Conservation (phyloP, 2,888 invertebrate genomes). For the Tinea trinotella region DNA sequence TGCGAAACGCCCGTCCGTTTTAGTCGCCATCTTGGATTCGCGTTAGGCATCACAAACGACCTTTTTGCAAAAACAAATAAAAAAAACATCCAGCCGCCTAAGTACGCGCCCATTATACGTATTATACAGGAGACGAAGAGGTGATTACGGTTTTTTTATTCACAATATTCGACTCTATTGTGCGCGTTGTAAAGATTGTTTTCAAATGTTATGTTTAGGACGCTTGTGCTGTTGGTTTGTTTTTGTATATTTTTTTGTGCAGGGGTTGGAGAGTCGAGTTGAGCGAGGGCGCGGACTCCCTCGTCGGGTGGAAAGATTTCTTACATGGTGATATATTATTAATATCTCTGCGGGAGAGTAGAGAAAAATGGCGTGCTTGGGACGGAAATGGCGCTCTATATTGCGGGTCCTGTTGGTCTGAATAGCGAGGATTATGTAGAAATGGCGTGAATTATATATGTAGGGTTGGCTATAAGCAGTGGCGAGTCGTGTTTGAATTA, state of each 20-base stretch:
- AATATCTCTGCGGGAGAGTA: slow-evolving; percentile 49
- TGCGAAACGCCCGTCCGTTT: slow-evolving; percentile 7
- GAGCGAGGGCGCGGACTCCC: slow-evolving; percentile 45
- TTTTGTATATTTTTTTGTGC: slow-evolving; percentile 38
- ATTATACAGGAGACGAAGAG: slow-evolving; percentile 47
- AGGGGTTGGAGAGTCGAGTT: slow-evolving; percentile 54
- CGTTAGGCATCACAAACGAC: slow-evolving; percentile 57
- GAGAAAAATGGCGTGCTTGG: slow-evolving; percentile 50
- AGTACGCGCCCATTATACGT: slow-evolving; percentile 57
- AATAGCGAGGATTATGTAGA: slow-evolving; percentile 22
- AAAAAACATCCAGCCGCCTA: slow-evolving; percentile 49
- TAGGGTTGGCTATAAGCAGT: slow-evolving; percentile 8
- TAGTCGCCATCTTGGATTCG: slow-evolving; percentile 60
- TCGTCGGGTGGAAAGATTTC: slow-evolving; percentile 55
- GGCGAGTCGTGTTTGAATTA: slow-evolving; percentile 20
- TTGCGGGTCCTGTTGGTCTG: slow-evolving; percentile 29
- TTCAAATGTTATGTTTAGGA: slow-evolving; percentile 25
- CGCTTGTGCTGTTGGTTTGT: slow-evolving; percentile 12
- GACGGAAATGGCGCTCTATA: slow-evolving; percentile 44
- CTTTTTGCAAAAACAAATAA: slow-evolving; percentile 46
- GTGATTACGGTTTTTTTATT: not conserved
- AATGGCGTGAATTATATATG: slow-evolving; percentile 16
- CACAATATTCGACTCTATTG: slow-evolving; percentile 31
- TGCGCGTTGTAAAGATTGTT: slow-evolving; percentile 25
- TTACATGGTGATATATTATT: slow-evolving; percentile 66